Evolutionary conservation across 1,140 invertebrate species (phyloP).

Genomic region (Tyrophagus putrescentiae): DNA sequence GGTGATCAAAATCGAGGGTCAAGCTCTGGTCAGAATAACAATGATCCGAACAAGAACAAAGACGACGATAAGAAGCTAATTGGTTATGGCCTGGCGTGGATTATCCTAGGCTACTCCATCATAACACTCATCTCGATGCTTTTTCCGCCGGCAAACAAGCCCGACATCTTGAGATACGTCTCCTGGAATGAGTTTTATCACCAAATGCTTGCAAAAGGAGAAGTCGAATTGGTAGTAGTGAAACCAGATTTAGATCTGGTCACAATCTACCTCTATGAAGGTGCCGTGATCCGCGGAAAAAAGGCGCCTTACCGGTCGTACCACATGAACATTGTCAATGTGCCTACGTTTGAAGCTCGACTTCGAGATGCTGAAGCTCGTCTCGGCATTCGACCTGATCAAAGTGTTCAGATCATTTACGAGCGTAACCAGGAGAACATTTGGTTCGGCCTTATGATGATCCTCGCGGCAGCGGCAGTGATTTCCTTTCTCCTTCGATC

Average conservation of each 20-base stretch:
- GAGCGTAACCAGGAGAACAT: slow-evolving; percentile 53
- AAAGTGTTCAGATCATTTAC: slow-evolving; percentile 62
- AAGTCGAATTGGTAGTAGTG: slow-evolving; percentile 73
- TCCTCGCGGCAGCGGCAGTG: slow-evolving; percentile 49
- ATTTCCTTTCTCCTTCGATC: slow-evolving; percentile 50
- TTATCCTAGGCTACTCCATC: slow-evolving; percentile 40
- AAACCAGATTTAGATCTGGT: slow-evolving; percentile 65
- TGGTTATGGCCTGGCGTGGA: slow-evolving; percentile 56
- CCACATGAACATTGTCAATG: slow-evolving; percentile 67
- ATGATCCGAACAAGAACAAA: slow-evolving; percentile 2
- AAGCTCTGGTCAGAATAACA: not conserved
- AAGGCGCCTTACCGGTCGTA: slow-evolving; percentile 48
- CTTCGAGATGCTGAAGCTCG: slow-evolving; percentile 56
- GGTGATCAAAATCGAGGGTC: not conserved
- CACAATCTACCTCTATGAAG: slow-evolving; percentile 61
- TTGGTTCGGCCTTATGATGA: slow-evolving; percentile 50
- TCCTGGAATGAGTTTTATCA: slow-evolving; percentile 91
- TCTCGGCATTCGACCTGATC: slow-evolving; percentile 45
- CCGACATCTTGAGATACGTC: slow-evolving; percentile 55
- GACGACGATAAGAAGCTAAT: slow-evolving; percentile 34
- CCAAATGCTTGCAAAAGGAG: slow-evolving; percentile 77
- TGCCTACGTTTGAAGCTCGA: slow-evolving; percentile 70
- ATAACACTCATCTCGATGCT: slow-evolving; percentile 51
- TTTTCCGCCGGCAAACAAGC: slow-evolving; percentile 52
- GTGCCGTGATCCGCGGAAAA: slow-evolving; percentile 70